A percentile compares a stretch with the other conserved stretches of the same genome.
These are phyloP conservation scores for Drosophila quinaria DNA, from an alignment of 2,888 invertebrate genomes.

Conservation along the genomic window DNA sequence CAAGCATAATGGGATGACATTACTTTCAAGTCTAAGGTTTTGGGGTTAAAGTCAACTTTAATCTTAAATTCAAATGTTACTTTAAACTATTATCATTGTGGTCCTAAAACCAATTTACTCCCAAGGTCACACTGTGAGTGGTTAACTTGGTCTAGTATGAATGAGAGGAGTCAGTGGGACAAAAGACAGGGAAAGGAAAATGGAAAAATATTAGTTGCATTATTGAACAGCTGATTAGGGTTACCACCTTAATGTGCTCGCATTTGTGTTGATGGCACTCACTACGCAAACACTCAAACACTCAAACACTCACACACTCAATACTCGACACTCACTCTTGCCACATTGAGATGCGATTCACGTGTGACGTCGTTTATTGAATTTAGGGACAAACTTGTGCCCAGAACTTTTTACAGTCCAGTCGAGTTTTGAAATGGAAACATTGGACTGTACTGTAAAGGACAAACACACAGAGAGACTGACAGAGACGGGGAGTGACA, in stretches of 20 bases:
- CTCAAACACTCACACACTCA: constrained; percentile 11
- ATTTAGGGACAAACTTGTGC: constrained; percentile 62
- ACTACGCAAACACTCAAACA: constrained; percentile 13
- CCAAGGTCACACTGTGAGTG: constrained; percentile 35
- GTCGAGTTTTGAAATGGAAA: constrained; percentile 49
- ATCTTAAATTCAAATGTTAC: too few species aligned
- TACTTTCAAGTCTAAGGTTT: too few species aligned
- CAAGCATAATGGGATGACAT: too few species aligned
- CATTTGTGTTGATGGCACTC: constrained; percentile 58
- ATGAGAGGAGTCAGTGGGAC: background rate
- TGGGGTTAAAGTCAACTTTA: too few species aligned
- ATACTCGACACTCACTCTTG: constrained; percentile 4
- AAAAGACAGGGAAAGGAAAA: too few species aligned
- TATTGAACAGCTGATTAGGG: constrained; percentile 56
- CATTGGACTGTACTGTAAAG: background rate
- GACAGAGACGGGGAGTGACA: too few species aligned
- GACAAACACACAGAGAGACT: background rate
- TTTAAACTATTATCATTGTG: too few species aligned
- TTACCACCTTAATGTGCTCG: constrained; percentile 65
- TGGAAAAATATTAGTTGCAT: constrained; percentile 39
- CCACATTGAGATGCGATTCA: constrained; percentile 57
- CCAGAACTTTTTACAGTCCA: constrained; percentile 36
- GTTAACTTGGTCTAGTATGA: constrained; percentile 61
- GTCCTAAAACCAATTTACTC: background rate
- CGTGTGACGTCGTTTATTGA: constrained; percentile 76